A percentile compares a stretch with the other conserved stretches of the same genome.
These are phyloP conservation scores for Lampris megalopsis DNA, from an alignment of 2,113 vertebrate species.

Conservation along the genomic window DNA sequence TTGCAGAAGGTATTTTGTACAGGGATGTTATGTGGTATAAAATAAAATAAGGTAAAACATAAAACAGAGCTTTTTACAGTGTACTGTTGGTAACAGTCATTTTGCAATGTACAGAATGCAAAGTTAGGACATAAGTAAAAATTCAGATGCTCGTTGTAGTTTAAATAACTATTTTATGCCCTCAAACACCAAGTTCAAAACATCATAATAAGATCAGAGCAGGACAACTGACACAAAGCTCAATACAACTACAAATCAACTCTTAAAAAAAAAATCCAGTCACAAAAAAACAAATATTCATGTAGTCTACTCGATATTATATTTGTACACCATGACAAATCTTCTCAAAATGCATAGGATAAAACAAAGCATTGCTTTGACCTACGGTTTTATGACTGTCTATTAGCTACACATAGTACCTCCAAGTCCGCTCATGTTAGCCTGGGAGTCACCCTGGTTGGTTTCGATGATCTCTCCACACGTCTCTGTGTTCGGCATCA, in stretches of 20 bases:
- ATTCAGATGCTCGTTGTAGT: no score
- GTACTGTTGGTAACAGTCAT: not conserved
- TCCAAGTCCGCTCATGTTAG: conserved; percentile 17
- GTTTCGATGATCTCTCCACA: conserved; percentile 15
- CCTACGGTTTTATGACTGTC: not conserved
- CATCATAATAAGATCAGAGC: not conserved
- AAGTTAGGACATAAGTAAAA: no score
- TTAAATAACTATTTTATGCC: not conserved
- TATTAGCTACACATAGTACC: conserved; percentile 69
- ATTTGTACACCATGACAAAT: not conserved
- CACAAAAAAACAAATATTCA: not conserved
- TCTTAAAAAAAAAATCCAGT: not conserved
- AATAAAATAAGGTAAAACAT: not conserved
- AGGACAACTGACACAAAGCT: not conserved
- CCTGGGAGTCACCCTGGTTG: conserved; percentile 12
- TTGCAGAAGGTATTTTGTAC: conserved; percentile 3
- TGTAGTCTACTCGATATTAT: not conserved
- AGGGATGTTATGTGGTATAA: not conserved
- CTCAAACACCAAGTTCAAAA: not conserved
- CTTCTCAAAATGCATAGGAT: not conserved
- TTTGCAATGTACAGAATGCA: not conserved
- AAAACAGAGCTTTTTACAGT: not conserved
- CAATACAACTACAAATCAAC: not conserved
- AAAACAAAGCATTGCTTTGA: not conserved
- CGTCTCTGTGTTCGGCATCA: conserved; percentile 25